Percentiles rank a stretch among this genome's conserved stretches.
Evolutionary conservation across 2,888 invertebrate genomes (phyloP).

Genomic region (Endotricha flammealis): DNA sequence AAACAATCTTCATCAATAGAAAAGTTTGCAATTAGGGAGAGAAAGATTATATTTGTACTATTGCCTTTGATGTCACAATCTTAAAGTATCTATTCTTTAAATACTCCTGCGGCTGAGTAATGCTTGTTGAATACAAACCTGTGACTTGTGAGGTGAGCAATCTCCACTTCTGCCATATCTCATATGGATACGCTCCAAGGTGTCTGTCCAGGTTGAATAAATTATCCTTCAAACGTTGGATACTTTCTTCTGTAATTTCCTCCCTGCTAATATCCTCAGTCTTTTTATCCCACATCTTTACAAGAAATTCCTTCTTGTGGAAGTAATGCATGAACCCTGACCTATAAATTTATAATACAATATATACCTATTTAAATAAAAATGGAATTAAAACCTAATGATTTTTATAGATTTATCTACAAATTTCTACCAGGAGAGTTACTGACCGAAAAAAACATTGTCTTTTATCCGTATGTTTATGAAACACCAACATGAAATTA

Average conservation of each 20-base stretch:
- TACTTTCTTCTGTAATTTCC: constrained; percentile 81
- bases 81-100: too few species aligned
- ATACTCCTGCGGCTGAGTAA: not conserved
- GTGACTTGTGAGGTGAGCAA: constrained; percentile 83
- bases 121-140: constrained; percentile 45
- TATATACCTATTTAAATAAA: too few species aligned
- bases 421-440: too few species aligned
- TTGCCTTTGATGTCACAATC: too few species aligned
- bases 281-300: constrained; percentile 90
- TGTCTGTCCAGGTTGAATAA: constrained; percentile 85
- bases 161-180: constrained; percentile 92
- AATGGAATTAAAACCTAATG: too few species aligned
- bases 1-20: too few species aligned
- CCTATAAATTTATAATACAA: constrained; percentile 46
- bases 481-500: too few species aligned
- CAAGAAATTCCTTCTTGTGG: constrained; percentile 87
- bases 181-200: constrained; percentile 95
- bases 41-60: too few species aligned
- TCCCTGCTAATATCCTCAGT: constrained; percentile 85
- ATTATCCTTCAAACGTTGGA: constrained; percentile 82
- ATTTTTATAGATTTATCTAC: too few species aligned
- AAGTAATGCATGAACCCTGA: constrained; percentile 94
- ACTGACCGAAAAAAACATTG: too few species aligned
- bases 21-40: too few species aligned
- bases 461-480: too few species aligned